Conservation (phyloP, 2,113 vertebrate genomes). For the Etheostoma spectabile region DNA sequence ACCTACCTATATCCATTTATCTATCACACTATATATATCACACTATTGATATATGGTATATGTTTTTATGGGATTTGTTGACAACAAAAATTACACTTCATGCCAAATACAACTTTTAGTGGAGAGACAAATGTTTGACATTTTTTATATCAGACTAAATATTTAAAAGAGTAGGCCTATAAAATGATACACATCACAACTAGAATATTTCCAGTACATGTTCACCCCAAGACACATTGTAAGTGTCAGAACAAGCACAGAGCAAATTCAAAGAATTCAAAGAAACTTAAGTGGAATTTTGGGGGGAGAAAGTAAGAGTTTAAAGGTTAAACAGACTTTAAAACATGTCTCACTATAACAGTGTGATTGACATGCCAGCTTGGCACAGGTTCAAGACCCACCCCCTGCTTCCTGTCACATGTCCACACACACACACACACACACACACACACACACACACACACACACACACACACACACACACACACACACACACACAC, state of each 20-base stretch:
- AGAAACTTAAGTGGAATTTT: not conserved
- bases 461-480: too few species aligned
- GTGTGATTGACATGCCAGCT: slow-evolving; percentile 40
- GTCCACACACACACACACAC: too few species aligned
- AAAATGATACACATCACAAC: not conserved
- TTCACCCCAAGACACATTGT: not conserved
- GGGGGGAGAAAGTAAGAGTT: not conserved
- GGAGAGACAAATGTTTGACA: not conserved
- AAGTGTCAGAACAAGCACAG: not conserved
- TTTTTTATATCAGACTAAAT: too few species aligned
- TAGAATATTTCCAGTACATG: not conserved
- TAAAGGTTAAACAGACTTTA: not conserved
- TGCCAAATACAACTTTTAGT: not conserved
- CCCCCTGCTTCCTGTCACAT: slow-evolving; percentile 32
- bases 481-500: not conserved
- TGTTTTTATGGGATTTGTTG: not conserved
- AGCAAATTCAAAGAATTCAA: too few species aligned
- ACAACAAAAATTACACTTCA: not conserved
- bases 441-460: too few species aligned
- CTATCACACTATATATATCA: too few species aligned
- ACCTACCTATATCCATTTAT: too few species aligned
- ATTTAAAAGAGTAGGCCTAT: not conserved
- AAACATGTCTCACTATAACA: not conserved
- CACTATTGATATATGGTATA: too few species aligned
- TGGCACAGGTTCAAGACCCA: slow-evolving; percentile 18